These are phyloP conservation scores for Andrena flavipes DNA, from an alignment of 2,888 invertebrate genomes.

Conservation along the genomic window DNA sequence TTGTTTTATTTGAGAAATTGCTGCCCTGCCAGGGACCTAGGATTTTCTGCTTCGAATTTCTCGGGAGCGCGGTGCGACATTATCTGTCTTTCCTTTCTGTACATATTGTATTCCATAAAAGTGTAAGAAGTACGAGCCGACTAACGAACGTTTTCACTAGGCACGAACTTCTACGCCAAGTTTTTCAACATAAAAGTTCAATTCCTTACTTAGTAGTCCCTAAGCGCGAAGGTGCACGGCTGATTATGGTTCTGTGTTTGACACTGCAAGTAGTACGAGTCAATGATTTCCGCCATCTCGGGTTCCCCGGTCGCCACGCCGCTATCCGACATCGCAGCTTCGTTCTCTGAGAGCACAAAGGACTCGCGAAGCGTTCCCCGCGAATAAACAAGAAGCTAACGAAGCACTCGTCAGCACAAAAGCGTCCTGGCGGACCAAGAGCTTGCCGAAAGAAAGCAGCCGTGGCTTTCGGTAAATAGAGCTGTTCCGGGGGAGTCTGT, in stretches of 20 bases:
- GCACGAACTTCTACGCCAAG: neutral
- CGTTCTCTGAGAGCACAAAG: slow-evolving; percentile 14
- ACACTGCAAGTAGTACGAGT: slow-evolving; percentile 17
- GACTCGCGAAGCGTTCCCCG: slow-evolving; percentile 12
- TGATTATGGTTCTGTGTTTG: neutral
- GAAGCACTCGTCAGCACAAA: slow-evolving; percentile 9
- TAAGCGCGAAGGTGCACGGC: neutral
- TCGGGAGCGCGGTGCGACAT: neutral
- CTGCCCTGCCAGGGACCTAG: neutral
- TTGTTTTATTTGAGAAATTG: slow-evolving; percentile 30
- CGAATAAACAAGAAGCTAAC: slow-evolving; percentile 7
- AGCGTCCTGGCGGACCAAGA: neutral
- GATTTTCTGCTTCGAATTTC: slow-evolving; percentile 1
- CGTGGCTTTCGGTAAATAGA: neutral
- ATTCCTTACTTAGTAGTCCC: neutral
- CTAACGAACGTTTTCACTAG: neutral
- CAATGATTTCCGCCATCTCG: slow-evolving; percentile 28
- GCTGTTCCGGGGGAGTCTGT: neutral
- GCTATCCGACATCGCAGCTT: slow-evolving; percentile 24
- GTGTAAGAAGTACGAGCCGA: neutral
- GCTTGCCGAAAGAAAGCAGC: neutral
- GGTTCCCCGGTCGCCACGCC: neutral
- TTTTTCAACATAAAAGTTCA: too few relatives aligned
- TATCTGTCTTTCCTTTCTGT: neutral
- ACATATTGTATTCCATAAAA: neutral